Base-by-base conservation (phyloP, 2,797 vertebrate genomes). In the Sebastes taczanowskii region DNA sequence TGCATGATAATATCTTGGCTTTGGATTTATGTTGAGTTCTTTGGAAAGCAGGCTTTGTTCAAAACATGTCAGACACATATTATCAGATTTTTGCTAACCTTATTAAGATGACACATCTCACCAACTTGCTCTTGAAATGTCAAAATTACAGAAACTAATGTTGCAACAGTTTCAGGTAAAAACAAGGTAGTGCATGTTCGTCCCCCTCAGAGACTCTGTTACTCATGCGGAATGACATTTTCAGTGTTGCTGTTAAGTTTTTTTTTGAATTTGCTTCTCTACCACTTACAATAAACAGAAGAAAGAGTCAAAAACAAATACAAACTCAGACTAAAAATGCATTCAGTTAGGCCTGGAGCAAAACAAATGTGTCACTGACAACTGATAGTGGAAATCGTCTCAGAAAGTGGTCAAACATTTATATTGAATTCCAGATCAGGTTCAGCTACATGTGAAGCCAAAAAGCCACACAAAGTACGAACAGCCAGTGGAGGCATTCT, bases 341-440 rank as follows among this genome's bases (percentile, higher is more conserved):
- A 16, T 27, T 35, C 13, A 42, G 2, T 38, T 11, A 2, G 23
- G 14, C 29, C 27, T 20, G 7, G 20, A 46, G 11, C 11, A 38
- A 35, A 60, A 56, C 23, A 27, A 71, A 75, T n/a, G 34, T 56
- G 13, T 63, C 13, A 6, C 64, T 34, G 35, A 6, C 27, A 74
- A 27, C 13, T 23, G 32, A 70, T n/a, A 23, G 53, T 58, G 55
- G 32, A 64, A 38, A 66, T 1, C 63, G 46, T 62, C 38, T 74
- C 22, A 30, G 11, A n/a, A 77, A 64, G 8, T 11, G n/a, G 61
- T 32, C 23, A 29, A 61, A 76, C 11, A 63, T 80, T 22, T 42
- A 22, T 4, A 25, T 74, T 59, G 7, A 55, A 81, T 69, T 77
- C 55, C 7, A 60, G 60, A 58, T 81, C 56, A 58, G 58, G 56